A percentile compares a stretch with the other conserved stretches of the same genome.
phyloP scores from a whole-genome alignment of 2,888 invertebrate genomes.

The Leptinotarsa peninsularis region DNA sequence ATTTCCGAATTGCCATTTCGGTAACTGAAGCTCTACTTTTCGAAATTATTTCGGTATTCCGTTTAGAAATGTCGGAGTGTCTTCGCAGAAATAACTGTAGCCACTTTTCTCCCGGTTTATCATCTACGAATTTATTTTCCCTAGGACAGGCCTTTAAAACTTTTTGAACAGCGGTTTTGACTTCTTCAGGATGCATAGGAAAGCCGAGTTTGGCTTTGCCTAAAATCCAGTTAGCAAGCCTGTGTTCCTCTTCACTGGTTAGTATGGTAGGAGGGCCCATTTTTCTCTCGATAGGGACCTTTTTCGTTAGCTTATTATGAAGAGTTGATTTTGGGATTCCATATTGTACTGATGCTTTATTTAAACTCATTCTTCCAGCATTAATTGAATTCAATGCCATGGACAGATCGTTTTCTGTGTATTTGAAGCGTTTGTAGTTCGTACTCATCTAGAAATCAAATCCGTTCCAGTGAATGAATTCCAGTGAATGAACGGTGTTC shows the following conservation, averaged over 20 bases:
- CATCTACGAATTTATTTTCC: constrained; percentile 36
- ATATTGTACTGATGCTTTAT: neutral
- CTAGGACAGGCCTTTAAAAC: constrained; percentile 23
- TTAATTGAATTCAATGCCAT: neutral
- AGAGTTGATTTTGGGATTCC: constrained; percentile 6
- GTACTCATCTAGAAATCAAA: too few relatives aligned
- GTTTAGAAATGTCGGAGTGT: constrained; percentile 48
- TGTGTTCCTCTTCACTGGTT: neutral
- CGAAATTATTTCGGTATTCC: constrained; percentile 51
- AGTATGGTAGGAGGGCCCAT: neutral
- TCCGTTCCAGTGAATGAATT: too few relatives aligned
- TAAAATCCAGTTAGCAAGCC: constrained; percentile 41
- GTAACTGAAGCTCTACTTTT: constrained; percentile 49
- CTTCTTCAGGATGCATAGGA: constrained; percentile 44
- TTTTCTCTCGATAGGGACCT: neutral
- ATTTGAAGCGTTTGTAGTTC: neutral
- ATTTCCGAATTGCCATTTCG: constrained; percentile 34
- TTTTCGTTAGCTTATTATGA: neutral
- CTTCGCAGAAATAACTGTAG: constrained; percentile 49
- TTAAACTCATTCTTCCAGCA: neutral
- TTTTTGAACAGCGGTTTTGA: constrained; percentile 38
- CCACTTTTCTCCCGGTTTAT: constrained; percentile 54
- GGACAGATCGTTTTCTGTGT: neutral
- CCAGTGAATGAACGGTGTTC: too few relatives aligned
- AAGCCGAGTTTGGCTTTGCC: constrained; percentile 43